phyloP scores from a whole-genome alignment of 1,140 invertebrate species.

The Zaprionus camerounensis region DNA sequence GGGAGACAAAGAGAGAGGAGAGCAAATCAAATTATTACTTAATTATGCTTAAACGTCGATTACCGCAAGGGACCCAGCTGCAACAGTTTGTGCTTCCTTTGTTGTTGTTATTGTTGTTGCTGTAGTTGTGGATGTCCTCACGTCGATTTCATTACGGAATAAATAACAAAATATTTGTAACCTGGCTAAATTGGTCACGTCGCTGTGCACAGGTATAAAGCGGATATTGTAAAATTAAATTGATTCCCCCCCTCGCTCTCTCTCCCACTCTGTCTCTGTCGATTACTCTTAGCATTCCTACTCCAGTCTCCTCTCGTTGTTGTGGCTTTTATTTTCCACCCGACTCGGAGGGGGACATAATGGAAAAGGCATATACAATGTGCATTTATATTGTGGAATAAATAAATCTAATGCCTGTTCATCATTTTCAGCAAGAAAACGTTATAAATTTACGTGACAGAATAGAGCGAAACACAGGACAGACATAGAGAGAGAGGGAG shows the following conservation, averaged over 20 bases:
- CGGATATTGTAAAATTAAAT: slow-evolving; percentile 82
- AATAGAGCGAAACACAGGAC: slow-evolving; percentile 54
- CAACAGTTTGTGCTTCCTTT: neutral
- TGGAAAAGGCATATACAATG: slow-evolving; percentile 60
- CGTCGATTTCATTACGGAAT: slow-evolving; percentile 67
- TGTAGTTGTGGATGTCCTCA: slow-evolving; percentile 37
- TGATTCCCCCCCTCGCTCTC: slow-evolving; percentile 63
- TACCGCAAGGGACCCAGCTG: slow-evolving; percentile 51
- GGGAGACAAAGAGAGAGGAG: slow-evolving; percentile 12
- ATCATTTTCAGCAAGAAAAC: slow-evolving; percentile 73
- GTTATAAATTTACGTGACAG: slow-evolving; percentile 78
- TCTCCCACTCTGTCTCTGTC: slow-evolving; percentile 11
- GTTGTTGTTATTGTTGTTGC: neutral
- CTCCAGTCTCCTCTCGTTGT: slow-evolving; percentile 13
- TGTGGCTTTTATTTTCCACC: slow-evolving; percentile 53
- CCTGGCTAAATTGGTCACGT: slow-evolving; percentile 80
- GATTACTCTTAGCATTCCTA: slow-evolving; percentile 14
- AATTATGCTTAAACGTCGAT: slow-evolving; percentile 70
- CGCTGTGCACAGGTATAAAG: slow-evolving; percentile 72
- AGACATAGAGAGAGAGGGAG: slow-evolving; percentile 24
- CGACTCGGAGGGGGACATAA: slow-evolving; percentile 43
- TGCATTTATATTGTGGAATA: slow-evolving; percentile 68
- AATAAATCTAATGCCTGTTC: slow-evolving; percentile 77
- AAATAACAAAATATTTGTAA: slow-evolving; percentile 77
- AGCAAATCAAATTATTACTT: slow-evolving; percentile 74